phyloP scores from a whole-genome alignment of 2,113 vertebrate genomes.

The Elgaria multicarinata region DNA sequence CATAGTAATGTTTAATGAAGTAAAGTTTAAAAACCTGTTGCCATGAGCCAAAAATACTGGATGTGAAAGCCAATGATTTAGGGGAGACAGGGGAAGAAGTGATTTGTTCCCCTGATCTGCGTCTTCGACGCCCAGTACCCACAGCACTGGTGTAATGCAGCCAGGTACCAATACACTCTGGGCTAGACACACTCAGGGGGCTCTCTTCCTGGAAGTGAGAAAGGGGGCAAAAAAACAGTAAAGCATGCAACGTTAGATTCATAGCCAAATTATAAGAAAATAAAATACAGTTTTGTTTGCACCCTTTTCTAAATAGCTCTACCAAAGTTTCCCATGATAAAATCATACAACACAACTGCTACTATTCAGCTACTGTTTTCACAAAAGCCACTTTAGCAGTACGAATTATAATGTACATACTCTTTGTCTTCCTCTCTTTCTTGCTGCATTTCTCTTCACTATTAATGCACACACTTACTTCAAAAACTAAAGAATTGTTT shows the following conservation, averaged over 20 bases:
- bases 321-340: conserved; percentile 37
- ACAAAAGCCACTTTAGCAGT: conserved; percentile 17
- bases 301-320: conserved; percentile 61
- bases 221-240: conserved; percentile 87
- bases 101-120: conserved; percentile 98
- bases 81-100: conserved; percentile 97
- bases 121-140: conserved; percentile 96
- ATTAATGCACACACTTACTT: conserved; percentile 35
- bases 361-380: conserved; percentile 9
- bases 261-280: conserved; percentile 85
- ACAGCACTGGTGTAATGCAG: conserved; percentile 95
- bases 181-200: conserved; percentile 97
- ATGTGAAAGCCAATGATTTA: conserved; percentile 98
- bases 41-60: conserved; percentile 98
- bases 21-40: conserved; percentile 98
- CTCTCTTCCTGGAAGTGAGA: conserved; percentile 95
- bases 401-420: conserved; percentile 23
- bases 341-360: not conserved
- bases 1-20: conserved; percentile 89
- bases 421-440: conserved; percentile 41
- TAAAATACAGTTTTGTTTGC: conserved; percentile 72
- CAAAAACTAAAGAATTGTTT: conserved; percentile 33
- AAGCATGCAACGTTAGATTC: conserved; percentile 93
- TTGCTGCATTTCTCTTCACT: conserved; percentile 29
- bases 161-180: conserved; percentile 95